phyloP scores from a whole-genome alignment of 2,797 vertebrate species.

The Diplodus sargus region DNA sequence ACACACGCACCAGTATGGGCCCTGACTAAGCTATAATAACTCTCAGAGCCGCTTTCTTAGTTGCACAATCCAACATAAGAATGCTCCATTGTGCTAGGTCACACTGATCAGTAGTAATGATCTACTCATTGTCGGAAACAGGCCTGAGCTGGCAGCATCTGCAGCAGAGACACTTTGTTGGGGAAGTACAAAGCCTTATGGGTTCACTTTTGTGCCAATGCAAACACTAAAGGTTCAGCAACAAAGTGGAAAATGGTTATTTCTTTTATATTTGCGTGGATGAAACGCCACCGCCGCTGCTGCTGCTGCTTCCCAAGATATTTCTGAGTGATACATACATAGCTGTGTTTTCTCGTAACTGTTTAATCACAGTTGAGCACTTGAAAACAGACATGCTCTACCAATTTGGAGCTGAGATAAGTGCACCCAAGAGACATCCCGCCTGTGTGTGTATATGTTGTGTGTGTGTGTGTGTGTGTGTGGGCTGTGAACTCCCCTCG shows the following conservation, averaged over 20 bases:
- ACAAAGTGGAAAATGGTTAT: constrained; percentile 25
- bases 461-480: constrained; percentile 9
- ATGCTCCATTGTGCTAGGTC: constrained; percentile 70
- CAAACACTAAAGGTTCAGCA: constrained; percentile 47
- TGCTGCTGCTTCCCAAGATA: not conserved
- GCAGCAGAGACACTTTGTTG: constrained; percentile 49
- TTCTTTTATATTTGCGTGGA: constrained; percentile 5
- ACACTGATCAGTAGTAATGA: constrained; percentile 72
- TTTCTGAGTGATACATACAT: constrained; percentile 30
- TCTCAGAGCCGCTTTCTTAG: constrained; percentile 71
- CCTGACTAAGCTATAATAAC: constrained; percentile 77
- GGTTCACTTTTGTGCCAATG: constrained; percentile 37
- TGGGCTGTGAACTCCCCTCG: constrained; percentile 14
- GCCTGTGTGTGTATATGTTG: constrained; percentile 38
- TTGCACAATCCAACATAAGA: constrained; percentile 74
- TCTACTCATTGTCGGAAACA: constrained; percentile 64
- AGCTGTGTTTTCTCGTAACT: constrained; percentile 37
- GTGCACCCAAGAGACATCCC: constrained; percentile 42
- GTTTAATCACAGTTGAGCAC: constrained; percentile 49
- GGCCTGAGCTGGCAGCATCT: constrained; percentile 63
- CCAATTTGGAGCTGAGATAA: constrained; percentile 51
- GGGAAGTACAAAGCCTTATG: constrained; percentile 37
- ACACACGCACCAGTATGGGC: constrained; percentile 41
- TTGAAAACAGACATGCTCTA: constrained; percentile 52
- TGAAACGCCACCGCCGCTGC: constrained; percentile 26